These are phyloP conservation scores for Julus scandinavius DNA, from an alignment of 2,888 invertebrate genomes.

Conservation along the genomic window DNA sequence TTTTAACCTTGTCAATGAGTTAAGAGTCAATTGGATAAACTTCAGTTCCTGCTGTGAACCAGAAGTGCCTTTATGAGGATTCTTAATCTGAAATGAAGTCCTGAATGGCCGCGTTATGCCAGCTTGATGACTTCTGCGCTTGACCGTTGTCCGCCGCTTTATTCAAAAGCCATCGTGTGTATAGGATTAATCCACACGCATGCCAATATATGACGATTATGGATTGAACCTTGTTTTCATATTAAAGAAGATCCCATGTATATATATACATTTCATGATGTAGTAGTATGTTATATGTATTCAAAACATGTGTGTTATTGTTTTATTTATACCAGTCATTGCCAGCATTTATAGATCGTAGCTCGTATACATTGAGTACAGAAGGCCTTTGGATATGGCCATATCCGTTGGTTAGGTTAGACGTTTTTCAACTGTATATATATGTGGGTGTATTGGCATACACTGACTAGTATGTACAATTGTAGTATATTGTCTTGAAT, in stretches of 20 bases:
- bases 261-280: too few relatives aligned
- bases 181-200: not conserved
- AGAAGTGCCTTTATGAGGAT: slow-evolving; percentile 25
- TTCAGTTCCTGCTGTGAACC: slow-evolving; percentile 33
- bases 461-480: too few relatives aligned
- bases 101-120: not conserved
- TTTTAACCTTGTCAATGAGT: not conserved
- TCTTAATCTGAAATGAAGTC: slow-evolving; percentile 17
- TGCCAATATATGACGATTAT: not conserved
- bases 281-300: too few relatives aligned
- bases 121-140: slow-evolving; percentile 4
- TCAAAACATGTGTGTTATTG: too few relatives aligned
- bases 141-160: not conserved
- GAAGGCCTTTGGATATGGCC: too few relatives aligned
- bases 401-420: too few relatives aligned
- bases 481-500: too few relatives aligned
- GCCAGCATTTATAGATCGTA: too few relatives aligned
- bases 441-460: too few relatives aligned
- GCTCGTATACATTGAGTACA: too few relatives aligned
- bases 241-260: not conserved
- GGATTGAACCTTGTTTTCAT: not conserved
- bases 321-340: too few relatives aligned
- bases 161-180: not conserved
- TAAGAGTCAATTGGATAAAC: slow-evolving; percentile 27
- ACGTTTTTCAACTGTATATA: too few relatives aligned